phyloP scores from a whole-genome alignment of 2,888 invertebrate genomes.

The Leptodirus hochenwartii region DNA sequence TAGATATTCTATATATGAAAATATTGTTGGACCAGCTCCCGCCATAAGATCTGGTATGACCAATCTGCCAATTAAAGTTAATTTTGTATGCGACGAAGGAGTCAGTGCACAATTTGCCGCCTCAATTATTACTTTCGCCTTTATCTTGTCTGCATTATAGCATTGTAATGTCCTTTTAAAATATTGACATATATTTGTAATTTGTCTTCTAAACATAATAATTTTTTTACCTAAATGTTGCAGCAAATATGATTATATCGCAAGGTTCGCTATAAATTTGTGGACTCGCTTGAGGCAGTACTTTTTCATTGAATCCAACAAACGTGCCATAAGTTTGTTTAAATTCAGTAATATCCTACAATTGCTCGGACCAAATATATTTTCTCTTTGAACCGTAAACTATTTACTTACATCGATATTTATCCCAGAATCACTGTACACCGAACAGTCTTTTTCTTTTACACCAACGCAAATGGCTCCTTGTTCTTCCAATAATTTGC shows the following conservation, averaged over 20 bases:
- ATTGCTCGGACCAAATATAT: conserved; percentile 14
- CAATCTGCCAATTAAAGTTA: conserved; percentile 18
- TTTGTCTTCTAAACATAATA: too few species aligned
- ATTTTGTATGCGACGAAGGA: conserved; percentile 22
- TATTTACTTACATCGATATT: conserved; percentile 16
- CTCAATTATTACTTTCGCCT: conserved; percentile 24
- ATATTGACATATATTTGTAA: too few species aligned
- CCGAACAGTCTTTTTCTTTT: conserved; percentile 19
- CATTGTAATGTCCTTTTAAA: conserved; percentile 21
- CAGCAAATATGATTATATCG: conserved; percentile 22
- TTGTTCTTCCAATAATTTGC: conserved; percentile 15
- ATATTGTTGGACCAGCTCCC: conserved; percentile 19
- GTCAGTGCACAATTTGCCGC: conserved; percentile 22
- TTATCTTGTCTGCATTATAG: conserved; percentile 20
- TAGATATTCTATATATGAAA: conserved; percentile 22
- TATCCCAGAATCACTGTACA: conserved; percentile 21
- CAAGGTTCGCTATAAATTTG: conserved; percentile 19
- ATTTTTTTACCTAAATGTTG: too few species aligned
- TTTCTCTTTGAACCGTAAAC: too few species aligned
- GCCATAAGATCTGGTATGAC: conserved; percentile 24
- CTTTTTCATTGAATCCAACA: conserved; percentile 14
- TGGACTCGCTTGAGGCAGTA: conserved; percentile 11
- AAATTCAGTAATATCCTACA: conserved; percentile 14
- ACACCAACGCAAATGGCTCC: conserved; percentile 24
- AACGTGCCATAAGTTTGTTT: conserved; percentile 17